Percentiles rank a stretch among this genome's conserved stretches.
These are phyloP conservation scores for Pseudois nayaur DNA, from an alignment of 2,113 vertebrate genomes.

Conservation along the genomic window DNA sequence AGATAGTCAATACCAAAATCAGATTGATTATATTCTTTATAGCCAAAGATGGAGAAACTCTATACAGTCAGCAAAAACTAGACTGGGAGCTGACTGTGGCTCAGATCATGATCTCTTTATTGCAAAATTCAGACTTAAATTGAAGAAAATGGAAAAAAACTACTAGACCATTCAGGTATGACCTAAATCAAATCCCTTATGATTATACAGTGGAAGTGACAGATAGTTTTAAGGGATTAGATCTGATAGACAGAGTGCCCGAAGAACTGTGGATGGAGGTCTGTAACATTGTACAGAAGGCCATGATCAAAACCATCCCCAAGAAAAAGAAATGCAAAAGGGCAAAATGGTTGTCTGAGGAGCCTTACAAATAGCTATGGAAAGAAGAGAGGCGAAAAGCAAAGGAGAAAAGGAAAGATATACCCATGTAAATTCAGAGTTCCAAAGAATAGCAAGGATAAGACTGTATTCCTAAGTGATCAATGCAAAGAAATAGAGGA, in stretches of 20 bases:
- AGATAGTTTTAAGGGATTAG: background rate
- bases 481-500: background rate
- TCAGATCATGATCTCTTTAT: background rate
- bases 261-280: background rate
- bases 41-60: background rate
- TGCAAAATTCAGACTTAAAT: background rate
- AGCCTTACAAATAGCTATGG: background rate
- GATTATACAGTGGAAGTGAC: background rate
- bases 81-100: background rate
- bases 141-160: background rate
- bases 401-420: background rate
- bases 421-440: background rate
- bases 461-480: background rate
- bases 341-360: background rate
- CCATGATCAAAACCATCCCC: background rate
- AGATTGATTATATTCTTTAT: background rate
- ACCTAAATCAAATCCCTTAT: background rate
- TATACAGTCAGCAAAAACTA: background rate
- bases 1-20: background rate
- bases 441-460: background rate
- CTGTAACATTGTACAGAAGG: background rate
- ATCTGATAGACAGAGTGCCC: background rate
- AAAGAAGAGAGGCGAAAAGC: background rate
- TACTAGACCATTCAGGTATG: background rate
- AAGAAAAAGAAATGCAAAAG: background rate